Base-by-base conservation (phyloP, 2,113 vertebrate species). In the Oncorhynchus mykiss region DNA sequence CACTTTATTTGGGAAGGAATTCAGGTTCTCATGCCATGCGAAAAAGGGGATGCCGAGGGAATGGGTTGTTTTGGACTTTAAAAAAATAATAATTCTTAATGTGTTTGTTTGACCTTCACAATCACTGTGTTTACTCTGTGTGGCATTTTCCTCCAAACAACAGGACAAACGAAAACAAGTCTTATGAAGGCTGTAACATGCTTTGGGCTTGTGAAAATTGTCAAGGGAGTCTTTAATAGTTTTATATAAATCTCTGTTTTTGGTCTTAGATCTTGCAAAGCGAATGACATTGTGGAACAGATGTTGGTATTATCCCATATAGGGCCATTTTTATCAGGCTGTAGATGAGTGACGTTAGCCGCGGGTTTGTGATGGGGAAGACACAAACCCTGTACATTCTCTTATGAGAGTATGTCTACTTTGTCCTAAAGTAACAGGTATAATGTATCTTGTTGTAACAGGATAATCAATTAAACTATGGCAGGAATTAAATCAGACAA, bases 241-340 rank as follows among this genome's bases (percentile, higher is more conserved):
- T 82, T 11, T 77, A 83, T 71, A 71, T 73, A 77, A 82, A 79
- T 77, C 67, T 79, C 72, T 79, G 72, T 79, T 71, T 74, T 65
- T 78, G 79, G 72, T 83, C 66, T 79, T 78, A 62, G 72, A 74
- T 74, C 80, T 84, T 67, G 73, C 81, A 69, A 68, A 67, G 71
- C 73, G 85, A 84, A 62, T 51, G 45, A 89, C 90, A 92, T 91
- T 92, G 89, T 62, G 22, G 74, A 84, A 81, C 91, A 93, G 91
- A 93, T 93, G 91, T 90, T 59, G 69, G 48, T 67, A 57, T 75
- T 84, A 82, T 80, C 57, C 68, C 22, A 74, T 76, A 65, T 49
- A 72, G 48, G 7, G 20, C 45, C 31, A 62, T 70, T 45, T 76
- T 85, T 78, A 74, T 79, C 80, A 73, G 71, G 80, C 86, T 88